These are phyloP conservation scores for Cairina moschata DNA, from an alignment of 2,113 vertebrate genomes.

Conservation along the genomic window DNA sequence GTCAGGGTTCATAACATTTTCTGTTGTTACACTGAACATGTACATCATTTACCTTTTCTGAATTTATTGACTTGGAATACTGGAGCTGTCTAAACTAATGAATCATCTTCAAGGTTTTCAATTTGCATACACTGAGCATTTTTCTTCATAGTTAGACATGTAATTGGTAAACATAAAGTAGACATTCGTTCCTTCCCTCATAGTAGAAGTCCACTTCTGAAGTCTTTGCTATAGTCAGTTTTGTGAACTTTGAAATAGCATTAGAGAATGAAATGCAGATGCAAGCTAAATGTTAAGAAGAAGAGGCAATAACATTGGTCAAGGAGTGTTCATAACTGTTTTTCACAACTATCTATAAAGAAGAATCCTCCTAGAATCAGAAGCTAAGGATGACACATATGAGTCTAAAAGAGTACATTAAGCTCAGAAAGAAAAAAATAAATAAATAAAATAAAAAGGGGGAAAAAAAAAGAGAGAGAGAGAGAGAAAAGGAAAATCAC, in stretches of 20 bases:
- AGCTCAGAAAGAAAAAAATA: accelerated
- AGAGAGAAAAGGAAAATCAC: not conserved
- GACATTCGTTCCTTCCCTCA: not conserved
- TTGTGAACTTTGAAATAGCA: not conserved
- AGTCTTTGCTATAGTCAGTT: not conserved
- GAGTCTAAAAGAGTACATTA: not conserved
- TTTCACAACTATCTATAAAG: not conserved
- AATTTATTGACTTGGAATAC: not conserved
- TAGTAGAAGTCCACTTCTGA: not conserved
- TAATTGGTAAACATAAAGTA: not conserved
- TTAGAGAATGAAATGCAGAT: not conserved
- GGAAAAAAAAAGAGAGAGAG: not conserved
- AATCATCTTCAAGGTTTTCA: not conserved
- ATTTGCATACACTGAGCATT: not conserved
- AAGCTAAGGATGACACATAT: not conserved
- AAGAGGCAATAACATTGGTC: not conserved
- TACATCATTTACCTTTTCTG: not conserved
- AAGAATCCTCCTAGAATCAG: not conserved
- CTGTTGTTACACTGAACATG: not conserved
- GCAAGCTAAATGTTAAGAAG: not conserved
- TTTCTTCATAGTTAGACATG: not conserved
- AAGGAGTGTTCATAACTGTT: not conserved
- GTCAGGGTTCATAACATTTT: not conserved
- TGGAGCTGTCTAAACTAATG: not conserved
- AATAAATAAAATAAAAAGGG: not conserved